These are phyloP conservation scores for Gallinago solitaria DNA, from an alignment of 2,797 vertebrate species.

Conservation along the genomic window DNA sequence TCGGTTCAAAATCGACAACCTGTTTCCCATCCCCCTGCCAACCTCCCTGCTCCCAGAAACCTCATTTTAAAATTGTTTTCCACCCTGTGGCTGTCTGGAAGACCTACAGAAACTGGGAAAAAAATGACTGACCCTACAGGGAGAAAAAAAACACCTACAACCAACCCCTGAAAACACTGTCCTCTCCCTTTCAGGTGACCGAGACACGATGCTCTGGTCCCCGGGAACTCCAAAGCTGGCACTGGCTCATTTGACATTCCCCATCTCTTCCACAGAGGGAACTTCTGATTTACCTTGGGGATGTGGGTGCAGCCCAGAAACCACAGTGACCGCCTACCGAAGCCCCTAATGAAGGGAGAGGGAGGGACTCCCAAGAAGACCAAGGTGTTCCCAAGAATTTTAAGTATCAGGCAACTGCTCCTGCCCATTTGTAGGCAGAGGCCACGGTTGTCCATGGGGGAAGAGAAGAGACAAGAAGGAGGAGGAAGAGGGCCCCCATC, in stretches of 20 bases:
- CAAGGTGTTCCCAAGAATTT: no score
- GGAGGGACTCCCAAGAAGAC: not conserved
- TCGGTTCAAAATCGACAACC: not conserved
- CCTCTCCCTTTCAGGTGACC: not conserved
- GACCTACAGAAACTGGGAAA: not conserved
- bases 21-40: not conserved
- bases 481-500: not conserved
- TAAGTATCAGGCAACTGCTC: not conserved
- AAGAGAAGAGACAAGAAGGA: not conserved
- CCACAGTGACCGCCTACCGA: not conserved
- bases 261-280: not conserved
- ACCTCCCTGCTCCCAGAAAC: not conserved
- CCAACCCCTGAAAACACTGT: no score
- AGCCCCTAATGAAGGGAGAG: rapidly evolving
- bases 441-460: rapidly evolving
- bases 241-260: not conserved
- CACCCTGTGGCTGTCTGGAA: not conserved
- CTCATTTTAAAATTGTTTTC: not conserved
- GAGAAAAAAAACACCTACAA: not conserved
- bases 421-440: not conserved
- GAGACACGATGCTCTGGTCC: not conserved
- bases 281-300: not conserved
- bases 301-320: not conserved
- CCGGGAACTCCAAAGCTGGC: not conserved
- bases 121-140: not conserved